Evolutionary conservation across 2,113 vertebrate genomes (phyloP).

Genomic region (Oncorhynchus kisutch): DNA sequence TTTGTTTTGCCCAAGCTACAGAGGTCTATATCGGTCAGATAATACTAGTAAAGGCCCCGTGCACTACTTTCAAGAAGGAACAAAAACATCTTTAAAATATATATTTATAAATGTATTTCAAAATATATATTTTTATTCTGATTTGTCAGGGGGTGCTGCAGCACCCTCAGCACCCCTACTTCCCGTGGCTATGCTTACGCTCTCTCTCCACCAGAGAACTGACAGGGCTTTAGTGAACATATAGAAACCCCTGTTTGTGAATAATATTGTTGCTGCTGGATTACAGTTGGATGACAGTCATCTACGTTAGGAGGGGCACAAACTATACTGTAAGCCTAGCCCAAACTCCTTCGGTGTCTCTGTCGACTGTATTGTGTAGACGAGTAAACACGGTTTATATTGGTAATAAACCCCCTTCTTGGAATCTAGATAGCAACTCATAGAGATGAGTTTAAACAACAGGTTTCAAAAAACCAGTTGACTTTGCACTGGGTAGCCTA

Average conservation of each 20-base stretch:
- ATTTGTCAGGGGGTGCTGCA: no score
- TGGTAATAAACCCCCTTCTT: not conserved
- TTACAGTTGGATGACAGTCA: not conserved
- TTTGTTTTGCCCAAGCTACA: no score
- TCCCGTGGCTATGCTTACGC: no score
- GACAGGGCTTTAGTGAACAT: not conserved
- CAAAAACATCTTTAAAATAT: no score
- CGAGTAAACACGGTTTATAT: not conserved
- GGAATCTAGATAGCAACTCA: not conserved
- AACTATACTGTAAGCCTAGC: not conserved
- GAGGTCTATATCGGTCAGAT: no score
- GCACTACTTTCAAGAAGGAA: no score
- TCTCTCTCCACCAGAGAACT: not conserved
- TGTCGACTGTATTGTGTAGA: not conserved
- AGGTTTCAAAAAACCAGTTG: constrained; percentile 10
- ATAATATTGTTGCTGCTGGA: not conserved
- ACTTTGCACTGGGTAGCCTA: not conserved
- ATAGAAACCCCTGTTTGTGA: not conserved
- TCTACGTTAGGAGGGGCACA: not conserved
- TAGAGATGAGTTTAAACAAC: not conserved
- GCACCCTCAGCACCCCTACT: no score
- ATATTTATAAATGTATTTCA: no score
- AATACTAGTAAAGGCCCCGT: no score
- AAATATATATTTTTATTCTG: no score
- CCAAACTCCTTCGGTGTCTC: not conserved